A percentile compares a stretch with the other conserved stretches of the same genome.
These are phyloP conservation scores for Oreotrochilus melanogaster DNA, from an alignment of 2,113 vertebrate genomes.

Conservation along the genomic window DNA sequence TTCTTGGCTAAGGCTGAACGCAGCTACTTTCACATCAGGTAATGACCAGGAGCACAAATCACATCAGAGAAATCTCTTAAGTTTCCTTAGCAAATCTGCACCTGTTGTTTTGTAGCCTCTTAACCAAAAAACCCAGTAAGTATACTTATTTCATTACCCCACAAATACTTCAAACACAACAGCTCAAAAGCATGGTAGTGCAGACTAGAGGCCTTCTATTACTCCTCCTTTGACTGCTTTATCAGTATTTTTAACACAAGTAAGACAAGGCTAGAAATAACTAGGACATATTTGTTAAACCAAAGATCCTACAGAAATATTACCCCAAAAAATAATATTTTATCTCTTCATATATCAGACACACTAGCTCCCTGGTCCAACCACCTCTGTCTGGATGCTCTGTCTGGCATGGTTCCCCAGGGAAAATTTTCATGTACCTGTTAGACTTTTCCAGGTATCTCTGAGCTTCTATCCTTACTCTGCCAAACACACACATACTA, in stretches of 20 bases:
- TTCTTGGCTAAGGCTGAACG: neutral
- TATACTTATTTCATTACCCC: neutral
- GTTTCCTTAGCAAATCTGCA: constrained; percentile 24
- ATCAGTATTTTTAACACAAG: neutral
- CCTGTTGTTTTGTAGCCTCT: neutral
- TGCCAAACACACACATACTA: neutral
- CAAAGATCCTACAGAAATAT: neutral
- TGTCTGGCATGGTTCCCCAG: neutral
- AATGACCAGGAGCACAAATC: neutral
- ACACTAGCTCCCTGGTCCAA: neutral
- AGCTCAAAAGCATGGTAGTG: neutral
- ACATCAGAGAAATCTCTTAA: constrained; percentile 38
- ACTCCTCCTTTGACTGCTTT: neutral
- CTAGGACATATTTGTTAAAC: neutral
- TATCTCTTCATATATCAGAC: neutral
- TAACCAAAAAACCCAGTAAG: neutral
- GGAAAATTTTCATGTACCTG: neutral
- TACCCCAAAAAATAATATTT: neutral
- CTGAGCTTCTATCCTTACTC: neutral
- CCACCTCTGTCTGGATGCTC: neutral
- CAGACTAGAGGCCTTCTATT: neutral
- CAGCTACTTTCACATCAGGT: neutral
- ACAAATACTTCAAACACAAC: neutral
- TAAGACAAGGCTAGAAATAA: constrained; percentile 3
- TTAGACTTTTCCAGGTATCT: neutral